Conservation (phyloP, 1,140 invertebrate genomes). For the Drosophila ironensis region DNA sequence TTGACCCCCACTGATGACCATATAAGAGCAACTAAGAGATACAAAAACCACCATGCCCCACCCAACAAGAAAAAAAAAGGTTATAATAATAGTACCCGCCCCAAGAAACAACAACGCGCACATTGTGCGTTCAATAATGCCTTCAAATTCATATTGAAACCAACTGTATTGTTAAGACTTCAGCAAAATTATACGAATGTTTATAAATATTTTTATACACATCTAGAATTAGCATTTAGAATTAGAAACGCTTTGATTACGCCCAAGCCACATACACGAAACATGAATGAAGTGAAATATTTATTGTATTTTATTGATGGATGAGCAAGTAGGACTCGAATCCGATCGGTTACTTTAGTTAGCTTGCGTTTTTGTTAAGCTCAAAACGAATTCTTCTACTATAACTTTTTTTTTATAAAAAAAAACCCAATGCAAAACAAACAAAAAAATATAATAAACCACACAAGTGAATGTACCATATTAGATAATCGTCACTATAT, state of each 20-base stretch:
- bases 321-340: slow-evolving; percentile 43
- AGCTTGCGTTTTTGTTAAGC: slow-evolving; percentile 81
- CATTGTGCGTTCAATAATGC: slow-evolving; percentile 67
- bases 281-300: slow-evolving; percentile 43
- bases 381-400: slow-evolving; percentile 62
- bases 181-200: slow-evolving; percentile 75
- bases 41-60: slow-evolving; percentile 6
- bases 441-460: slow-evolving; percentile 24
- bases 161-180: slow-evolving; percentile 76
- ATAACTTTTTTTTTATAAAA: slow-evolving; percentile 75
- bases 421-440: slow-evolving; percentile 40
- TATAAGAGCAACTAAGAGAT: slow-evolving; percentile 36
- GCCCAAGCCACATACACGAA: slow-evolving; percentile 20
- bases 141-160: slow-evolving; percentile 77
- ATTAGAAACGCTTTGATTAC: slow-evolving; percentile 33
- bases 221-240: slow-evolving; percentile 52
- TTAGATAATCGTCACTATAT: slow-evolving; percentile 59
- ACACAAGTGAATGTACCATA: slow-evolving; percentile 70
- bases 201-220: slow-evolving; percentile 73
- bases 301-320: slow-evolving; percentile 46
- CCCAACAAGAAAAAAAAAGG: neutral
- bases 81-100: neutral
- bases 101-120: slow-evolving; percentile 50
- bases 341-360: slow-evolving; percentile 63
- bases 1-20: slow-evolving; percentile 61